Conservation (phyloP, 2,888 invertebrate genomes). For the Cephus rjabovi region DNA sequence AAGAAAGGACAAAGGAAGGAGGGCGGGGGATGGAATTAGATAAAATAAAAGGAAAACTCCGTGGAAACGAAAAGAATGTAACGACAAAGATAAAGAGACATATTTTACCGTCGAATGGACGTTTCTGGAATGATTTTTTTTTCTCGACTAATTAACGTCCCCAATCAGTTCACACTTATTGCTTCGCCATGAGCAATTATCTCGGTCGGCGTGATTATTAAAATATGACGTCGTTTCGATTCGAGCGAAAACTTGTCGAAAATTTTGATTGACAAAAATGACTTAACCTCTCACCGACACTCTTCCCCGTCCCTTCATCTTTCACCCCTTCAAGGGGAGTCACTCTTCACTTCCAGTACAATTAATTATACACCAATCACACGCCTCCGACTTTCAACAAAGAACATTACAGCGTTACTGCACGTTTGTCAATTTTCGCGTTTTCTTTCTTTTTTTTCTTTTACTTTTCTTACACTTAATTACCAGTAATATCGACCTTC, state of each 20-base stretch:
- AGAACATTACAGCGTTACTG: background rate
- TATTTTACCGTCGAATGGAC: background rate
- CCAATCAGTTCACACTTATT: background rate
- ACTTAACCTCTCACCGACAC: background rate
- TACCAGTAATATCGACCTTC: background rate
- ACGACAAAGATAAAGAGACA: background rate
- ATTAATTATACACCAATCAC: background rate
- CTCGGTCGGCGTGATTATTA: background rate
- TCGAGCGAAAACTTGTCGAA: background rate
- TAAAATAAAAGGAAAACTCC: background rate
- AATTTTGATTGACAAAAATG: background rate
- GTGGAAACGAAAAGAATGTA: background rate
- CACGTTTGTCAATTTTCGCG: background rate
- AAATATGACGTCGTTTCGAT: background rate
- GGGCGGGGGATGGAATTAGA: conserved; percentile 13
- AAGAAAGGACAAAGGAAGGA: background rate
- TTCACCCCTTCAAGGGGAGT: background rate
- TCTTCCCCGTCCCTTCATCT: background rate
- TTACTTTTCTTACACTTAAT: background rate
- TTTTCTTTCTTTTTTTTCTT: background rate
- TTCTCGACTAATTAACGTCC: background rate
- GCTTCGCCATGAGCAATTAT: conserved; percentile 5
- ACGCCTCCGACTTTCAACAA: background rate
- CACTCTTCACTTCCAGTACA: background rate
- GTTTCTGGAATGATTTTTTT: background rate